phyloP scores from a whole-genome alignment of 2,797 vertebrate genomes.

The Sebastes nivosus region DNA sequence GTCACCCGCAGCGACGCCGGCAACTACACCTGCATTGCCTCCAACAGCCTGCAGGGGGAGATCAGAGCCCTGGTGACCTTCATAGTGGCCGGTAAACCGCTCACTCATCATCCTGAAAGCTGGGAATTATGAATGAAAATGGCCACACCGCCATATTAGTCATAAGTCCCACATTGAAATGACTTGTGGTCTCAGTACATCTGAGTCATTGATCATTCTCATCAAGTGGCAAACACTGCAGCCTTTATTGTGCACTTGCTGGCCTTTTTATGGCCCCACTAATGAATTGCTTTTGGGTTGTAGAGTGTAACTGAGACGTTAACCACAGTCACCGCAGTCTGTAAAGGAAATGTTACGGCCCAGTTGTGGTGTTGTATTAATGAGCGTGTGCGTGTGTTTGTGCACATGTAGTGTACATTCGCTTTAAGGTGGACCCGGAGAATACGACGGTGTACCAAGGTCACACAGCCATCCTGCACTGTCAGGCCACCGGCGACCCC shows the following conservation, averaged over 20 bases:
- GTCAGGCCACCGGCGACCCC: constrained; percentile 93
- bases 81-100: constrained; percentile 89
- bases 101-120: not conserved
- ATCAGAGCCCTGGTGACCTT: constrained; percentile 91
- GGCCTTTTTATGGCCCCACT: constrained; percentile 40
- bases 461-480: constrained; percentile 93
- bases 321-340: constrained; percentile 41
- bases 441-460: constrained; percentile 95
- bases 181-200: constrained; percentile 23
- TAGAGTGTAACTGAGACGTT: constrained; percentile 16
- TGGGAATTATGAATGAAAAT: not conserved
- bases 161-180: constrained; percentile 14
- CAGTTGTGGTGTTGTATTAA: constrained; percentile 19
- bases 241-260: constrained; percentile 37
- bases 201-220: constrained; percentile 30
- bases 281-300: constrained; percentile 43
- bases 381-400: not conserved
- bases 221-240: constrained; percentile 17
- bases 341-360: not conserved
- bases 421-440: constrained; percentile 92
- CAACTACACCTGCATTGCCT: constrained; percentile 95
- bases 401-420: constrained; percentile 85
- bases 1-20: constrained; percentile 90
- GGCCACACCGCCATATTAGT: not conserved
- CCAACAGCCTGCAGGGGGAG: constrained; percentile 93